These are phyloP conservation scores for Butastur rufipennis DNA, from an alignment of 2,113 vertebrate species.

Conservation along the genomic window DNA sequence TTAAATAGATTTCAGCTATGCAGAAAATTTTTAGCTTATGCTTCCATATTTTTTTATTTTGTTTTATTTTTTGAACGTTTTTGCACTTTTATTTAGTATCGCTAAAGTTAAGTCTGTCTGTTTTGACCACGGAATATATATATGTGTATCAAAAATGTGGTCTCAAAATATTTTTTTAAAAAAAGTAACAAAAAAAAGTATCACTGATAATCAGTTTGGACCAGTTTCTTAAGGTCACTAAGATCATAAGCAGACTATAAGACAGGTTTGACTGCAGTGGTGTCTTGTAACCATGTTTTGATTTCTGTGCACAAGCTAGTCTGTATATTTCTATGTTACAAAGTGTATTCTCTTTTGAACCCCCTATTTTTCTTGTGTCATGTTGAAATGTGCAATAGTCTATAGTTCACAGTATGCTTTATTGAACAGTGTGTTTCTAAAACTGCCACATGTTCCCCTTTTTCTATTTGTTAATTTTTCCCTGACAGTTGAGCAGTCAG, in stretches of 20 bases:
- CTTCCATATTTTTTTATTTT: slow-evolving; percentile 82
- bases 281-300: slow-evolving; percentile 77
- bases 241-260: slow-evolving; percentile 83
- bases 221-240: slow-evolving; percentile 79
- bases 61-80: slow-evolving; percentile 72
- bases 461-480: slow-evolving; percentile 59
- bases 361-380: slow-evolving; percentile 79
- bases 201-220: slow-evolving; percentile 89
- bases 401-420: slow-evolving; percentile 87
- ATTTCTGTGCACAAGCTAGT: slow-evolving; percentile 88
- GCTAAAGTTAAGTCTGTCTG: slow-evolving; percentile 82
- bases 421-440: slow-evolving; percentile 74
- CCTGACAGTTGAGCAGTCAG: slow-evolving; percentile 50
- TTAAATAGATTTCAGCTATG: slow-evolving; percentile 99
- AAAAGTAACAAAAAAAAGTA: slow-evolving; percentile 74
- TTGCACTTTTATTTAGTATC: slow-evolving; percentile 81
- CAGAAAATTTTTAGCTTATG: slow-evolving; percentile 90
- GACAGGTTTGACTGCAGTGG: slow-evolving; percentile 82
- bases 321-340: slow-evolving; percentile 76
- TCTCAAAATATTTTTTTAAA: slow-evolving; percentile 88
- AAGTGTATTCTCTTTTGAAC: slow-evolving; percentile 72
- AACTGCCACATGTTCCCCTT: slow-evolving; percentile 63
- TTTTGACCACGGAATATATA: slow-evolving; percentile 81
- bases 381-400: slow-evolving; percentile 98
- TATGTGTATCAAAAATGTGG: slow-evolving; percentile 82